Percentiles rank a stretch among this genome's conserved stretches.
Conservation (phyloP, 2,888 invertebrate genomes). For the Drosophila villosipedis region DNA sequence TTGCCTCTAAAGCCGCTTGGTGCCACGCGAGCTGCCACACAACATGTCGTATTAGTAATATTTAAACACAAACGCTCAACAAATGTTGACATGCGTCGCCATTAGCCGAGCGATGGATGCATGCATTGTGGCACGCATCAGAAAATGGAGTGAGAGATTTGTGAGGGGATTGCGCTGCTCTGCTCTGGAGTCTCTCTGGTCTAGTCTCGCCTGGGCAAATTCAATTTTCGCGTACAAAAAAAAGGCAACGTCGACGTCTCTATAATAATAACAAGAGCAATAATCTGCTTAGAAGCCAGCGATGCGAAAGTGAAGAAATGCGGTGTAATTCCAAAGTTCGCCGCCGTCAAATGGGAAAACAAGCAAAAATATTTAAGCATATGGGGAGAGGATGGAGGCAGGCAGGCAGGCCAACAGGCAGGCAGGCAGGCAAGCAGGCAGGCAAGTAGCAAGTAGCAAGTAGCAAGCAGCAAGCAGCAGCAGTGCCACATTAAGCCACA, state of each 20-base stretch:
- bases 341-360: slow-evolving; percentile 58
- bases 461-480: slow-evolving; percentile 1
- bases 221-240: slow-evolving; percentile 71
- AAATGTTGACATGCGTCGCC: slow-evolving; percentile 80
- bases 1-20: slow-evolving; percentile 28
- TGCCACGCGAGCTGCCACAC: slow-evolving; percentile 75
- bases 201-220: slow-evolving; percentile 41
- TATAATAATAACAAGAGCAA: slow-evolving; percentile 71
- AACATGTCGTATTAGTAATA: slow-evolving; percentile 81
- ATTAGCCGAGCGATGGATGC: slow-evolving; percentile 73
- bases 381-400: slow-evolving; percentile 17
- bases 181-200: neutral
- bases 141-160: slow-evolving; percentile 5
- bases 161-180: neutral
- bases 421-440: neutral
- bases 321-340: slow-evolving; percentile 79
- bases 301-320: slow-evolving; percentile 79
- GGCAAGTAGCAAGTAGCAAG: no score
- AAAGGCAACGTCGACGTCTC: slow-evolving; percentile 15
- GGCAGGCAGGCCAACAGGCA: neutral
- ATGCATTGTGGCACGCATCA: slow-evolving; percentile 68
- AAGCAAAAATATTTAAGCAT: slow-evolving; percentile 69
- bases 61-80: slow-evolving; percentile 81
- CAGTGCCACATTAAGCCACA: slow-evolving; percentile 60
- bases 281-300: slow-evolving; percentile 78